Percentiles rank a stretch among this genome's conserved stretches.
Evolutionary conservation across 2,113 vertebrate genomes (phyloP).

Genomic region (Montifringilla adamsi): DNA sequence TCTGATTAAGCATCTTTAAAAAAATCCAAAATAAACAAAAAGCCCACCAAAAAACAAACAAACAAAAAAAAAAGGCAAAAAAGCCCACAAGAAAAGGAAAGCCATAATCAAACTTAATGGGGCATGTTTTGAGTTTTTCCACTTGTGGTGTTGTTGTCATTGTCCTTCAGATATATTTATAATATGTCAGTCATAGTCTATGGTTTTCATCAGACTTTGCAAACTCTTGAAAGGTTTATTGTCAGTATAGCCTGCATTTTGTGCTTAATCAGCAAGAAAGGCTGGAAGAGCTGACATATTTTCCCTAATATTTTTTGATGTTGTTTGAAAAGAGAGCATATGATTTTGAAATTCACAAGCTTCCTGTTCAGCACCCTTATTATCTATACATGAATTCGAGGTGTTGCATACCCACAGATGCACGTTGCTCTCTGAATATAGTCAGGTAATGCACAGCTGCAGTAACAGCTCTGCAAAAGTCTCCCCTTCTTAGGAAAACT

Average conservation of each 20-base stretch:
- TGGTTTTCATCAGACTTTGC: not conserved
- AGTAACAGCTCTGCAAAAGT: not conserved
- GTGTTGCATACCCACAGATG: not conserved
- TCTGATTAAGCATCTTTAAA: not conserved
- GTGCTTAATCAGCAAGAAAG: not conserved
- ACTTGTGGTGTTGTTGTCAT: not conserved
- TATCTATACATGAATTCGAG: not conserved
- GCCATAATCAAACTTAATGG: not conserved
- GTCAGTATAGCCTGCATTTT: not conserved
- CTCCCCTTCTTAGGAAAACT: not conserved
- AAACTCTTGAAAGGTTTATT: not conserved
- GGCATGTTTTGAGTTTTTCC: not conserved
- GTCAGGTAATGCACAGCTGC: not conserved
- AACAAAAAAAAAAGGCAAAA: not conserved
- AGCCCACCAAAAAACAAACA: too few species aligned
- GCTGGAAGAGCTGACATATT: not conserved
- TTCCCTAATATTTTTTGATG: not conserved
- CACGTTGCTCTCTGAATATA: not conserved
- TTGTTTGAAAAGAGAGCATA: not conserved
- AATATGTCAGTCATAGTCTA: not conserved
- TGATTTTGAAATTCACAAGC: not conserved
- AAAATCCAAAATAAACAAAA: not conserved
- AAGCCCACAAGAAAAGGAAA: not conserved
- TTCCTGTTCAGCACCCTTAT: not conserved
- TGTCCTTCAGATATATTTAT: not conserved